Conservation (phyloP, 2,113 vertebrate species). For the Carlito syrichta region DNA sequence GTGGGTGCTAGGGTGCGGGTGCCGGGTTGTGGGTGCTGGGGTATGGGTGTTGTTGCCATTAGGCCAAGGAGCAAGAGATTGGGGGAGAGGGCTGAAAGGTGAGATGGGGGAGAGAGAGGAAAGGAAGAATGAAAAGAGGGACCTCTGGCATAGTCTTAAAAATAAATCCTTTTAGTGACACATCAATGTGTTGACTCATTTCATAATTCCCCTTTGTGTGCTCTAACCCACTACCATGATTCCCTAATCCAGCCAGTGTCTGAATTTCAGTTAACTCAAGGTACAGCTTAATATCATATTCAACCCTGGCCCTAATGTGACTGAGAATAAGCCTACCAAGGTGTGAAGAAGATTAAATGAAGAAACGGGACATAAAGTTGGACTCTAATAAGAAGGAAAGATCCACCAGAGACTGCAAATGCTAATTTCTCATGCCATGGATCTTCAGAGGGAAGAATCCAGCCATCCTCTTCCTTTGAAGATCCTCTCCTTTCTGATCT, state of each 20-base stretch:
- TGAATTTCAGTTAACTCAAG: neutral
- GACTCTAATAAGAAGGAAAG: neutral
- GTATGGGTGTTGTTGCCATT: too few relatives aligned
- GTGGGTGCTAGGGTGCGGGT: neutral
- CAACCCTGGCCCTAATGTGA: neutral
- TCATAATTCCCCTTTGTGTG: accelerated
- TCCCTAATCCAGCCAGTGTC: neutral
- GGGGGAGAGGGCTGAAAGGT: neutral
- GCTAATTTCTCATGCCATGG: accelerated
- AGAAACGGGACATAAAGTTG: neutral
- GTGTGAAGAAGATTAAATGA: neutral
- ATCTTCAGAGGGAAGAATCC: accelerated
- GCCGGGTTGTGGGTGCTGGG: too few relatives aligned
- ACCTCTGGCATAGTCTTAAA: neutral
- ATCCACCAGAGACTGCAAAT: neutral
- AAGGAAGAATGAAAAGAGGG: too few relatives aligned
- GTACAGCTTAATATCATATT: too few relatives aligned
- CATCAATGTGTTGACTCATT: accelerated
- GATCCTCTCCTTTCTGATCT: neutral
- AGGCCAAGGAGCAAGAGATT: neutral
- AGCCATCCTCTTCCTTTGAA: neutral
- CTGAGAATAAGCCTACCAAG: neutral
- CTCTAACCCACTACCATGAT: accelerated
- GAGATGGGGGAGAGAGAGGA: accelerated
- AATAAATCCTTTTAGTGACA: neutral